Conservation (phyloP, 1,140 invertebrate genomes). For the silkworm (Bombyx mori) region ASM3026992v2 NC_085116.1:11540001-11540500, state of each 20-base stretch:
- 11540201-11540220: conserved; percentile 12
- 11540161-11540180: conserved; percentile 42
- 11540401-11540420: conserved; percentile 60
- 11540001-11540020: conserved; percentile 77
- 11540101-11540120: conserved; percentile 73
- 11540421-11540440: conserved; percentile 60
- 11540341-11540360: conserved; percentile 69
- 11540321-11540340: conserved; percentile 65
- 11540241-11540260: conserved; percentile 51
- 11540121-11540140: conserved; percentile 65
- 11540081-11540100: conserved; percentile 87
- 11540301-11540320: conserved; percentile 63
- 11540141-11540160: conserved; percentile 25
- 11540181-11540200: conserved; percentile 31
- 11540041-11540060: conserved; percentile 76
- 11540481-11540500: conserved; percentile 62
- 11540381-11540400: conserved; percentile 68
- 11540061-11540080: conserved; percentile 76
- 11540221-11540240: conserved; percentile 41
- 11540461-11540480: conserved; percentile 50
- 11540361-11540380: conserved; percentile 63
- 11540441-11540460: conserved; percentile 54
- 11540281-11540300: conserved; percentile 52
- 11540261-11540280: conserved; percentile 51
- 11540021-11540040: conserved; percentile 75